Evolutionary conservation across 2,113 vertebrate genomes (phyloP).

Genomic region (Orthonyx spaldingii): DNA sequence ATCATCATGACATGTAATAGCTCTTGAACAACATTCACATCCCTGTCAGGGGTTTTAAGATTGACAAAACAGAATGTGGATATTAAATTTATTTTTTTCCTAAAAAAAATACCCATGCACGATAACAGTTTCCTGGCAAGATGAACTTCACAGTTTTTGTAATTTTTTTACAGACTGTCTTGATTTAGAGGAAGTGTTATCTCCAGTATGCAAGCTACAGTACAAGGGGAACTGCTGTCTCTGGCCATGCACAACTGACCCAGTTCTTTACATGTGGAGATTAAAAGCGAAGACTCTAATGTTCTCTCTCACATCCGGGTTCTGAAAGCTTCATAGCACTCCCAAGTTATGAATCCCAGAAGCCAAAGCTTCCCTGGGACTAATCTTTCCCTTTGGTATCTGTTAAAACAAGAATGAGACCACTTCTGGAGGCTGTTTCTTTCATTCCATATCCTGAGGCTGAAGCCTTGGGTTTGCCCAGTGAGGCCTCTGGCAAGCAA

Average conservation of each 20-base stretch:
- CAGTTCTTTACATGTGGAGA: not conserved
- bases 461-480: not conserved
- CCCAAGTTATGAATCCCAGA: not conserved
- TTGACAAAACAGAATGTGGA: not conserved
- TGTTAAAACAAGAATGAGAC: not conserved
- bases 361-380: not conserved
- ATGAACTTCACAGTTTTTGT: constrained; percentile 42
- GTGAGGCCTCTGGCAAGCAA: fast-evolving
- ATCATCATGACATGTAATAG: not conserved
- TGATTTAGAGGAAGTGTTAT: constrained; percentile 36
- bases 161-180: constrained; percentile 29
- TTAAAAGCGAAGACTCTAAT: not conserved
- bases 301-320: not conserved
- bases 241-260: constrained; percentile 13
- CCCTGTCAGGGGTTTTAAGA: not conserved
- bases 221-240: not conserved
- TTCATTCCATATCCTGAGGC: not conserved
- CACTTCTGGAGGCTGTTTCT: not conserved
- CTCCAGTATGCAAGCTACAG: not conserved
- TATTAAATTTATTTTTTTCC: not conserved
- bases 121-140: constrained; percentile 19
- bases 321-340: not conserved
- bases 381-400: not conserved
- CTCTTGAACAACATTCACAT: not conserved
- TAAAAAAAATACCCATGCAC: not conserved